Percentiles rank a stretch among this genome's conserved stretches.
Conservation (phyloP, 2,797 vertebrate genomes). For the Huso huso region DNA sequence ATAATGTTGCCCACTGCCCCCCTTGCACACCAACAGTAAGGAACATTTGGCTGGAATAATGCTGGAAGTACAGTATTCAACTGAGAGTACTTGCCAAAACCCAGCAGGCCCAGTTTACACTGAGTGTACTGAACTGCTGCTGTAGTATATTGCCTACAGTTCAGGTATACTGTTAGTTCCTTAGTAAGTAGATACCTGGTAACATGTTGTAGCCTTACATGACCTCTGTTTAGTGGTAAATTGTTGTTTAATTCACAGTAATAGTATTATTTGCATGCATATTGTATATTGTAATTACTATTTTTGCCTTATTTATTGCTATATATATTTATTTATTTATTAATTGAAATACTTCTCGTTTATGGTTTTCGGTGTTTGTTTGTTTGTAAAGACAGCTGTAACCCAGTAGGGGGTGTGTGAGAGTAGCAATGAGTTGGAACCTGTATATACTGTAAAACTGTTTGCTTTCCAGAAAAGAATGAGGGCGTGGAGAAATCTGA, state of each 20-base stretch:
- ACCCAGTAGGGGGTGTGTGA: slow-evolving; percentile 18
- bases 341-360: slow-evolving; percentile 43
- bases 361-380: background rate
- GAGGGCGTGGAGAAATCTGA: slow-evolving; percentile 28
- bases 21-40: too few relatives aligned
- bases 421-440: background rate
- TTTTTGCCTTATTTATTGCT: slow-evolving; percentile 42
- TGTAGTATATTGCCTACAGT: slow-evolving; percentile 7
- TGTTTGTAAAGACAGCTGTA: slow-evolving; percentile 23
- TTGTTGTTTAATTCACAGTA: slow-evolving; percentile 57
- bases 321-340: slow-evolving; percentile 51
- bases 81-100: slow-evolving; percentile 10
- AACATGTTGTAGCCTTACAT: slow-evolving; percentile 63
- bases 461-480: slow-evolving; percentile 22
- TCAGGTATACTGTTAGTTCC: slow-evolving; percentile 17
- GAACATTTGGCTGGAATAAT: too few relatives aligned
- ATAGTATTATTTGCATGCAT: slow-evolving; percentile 59
- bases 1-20: too few relatives aligned
- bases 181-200: slow-evolving; percentile 40
- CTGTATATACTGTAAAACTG: slow-evolving; percentile 36
- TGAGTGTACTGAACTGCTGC: slow-evolving; percentile 17
- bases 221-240: slow-evolving; percentile 62
- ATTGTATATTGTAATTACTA: slow-evolving; percentile 29
- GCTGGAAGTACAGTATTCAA: too few relatives aligned
- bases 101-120: background rate